Evolutionary conservation across 1,140 invertebrate species (phyloP), one percentile per base, ranked within the genome.

Genomic region (Hypsibius dujardini): DNA sequence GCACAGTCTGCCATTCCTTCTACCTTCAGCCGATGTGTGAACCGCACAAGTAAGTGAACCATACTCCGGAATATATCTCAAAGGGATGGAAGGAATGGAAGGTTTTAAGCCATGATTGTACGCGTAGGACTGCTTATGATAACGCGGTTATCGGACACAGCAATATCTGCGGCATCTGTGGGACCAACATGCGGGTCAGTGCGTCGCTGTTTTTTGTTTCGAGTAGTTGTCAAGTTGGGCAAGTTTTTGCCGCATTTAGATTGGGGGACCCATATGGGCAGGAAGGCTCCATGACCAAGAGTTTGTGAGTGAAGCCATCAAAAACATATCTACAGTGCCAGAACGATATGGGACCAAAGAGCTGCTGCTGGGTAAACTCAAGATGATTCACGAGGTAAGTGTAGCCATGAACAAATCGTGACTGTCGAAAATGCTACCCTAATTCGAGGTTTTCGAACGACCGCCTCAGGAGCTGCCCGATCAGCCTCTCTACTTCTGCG

Each of bases 251-350:
- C 28, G 28, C 28, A 28, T 28, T 28, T 28, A 89, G 84, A 79
- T 95, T 72, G 92, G 90, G 50, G 95, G 95, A 28, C 95, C 95
- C 0, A 87, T 98, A 73, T 99, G 94, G 92, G 84, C 86, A 2
- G 89, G 85, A 12, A 86, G 87, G 12, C 82, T 98, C 47, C 92
- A 97, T 78, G 83, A 91, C 76, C 77, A 80, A 71, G 77, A 82
- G 0, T 98, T 98, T 80, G 85, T 98, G 0, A 70, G 12, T 7
- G 12, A 67, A 12, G 7, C 7, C 12, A 67, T 67, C 42, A 15
- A 12, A 15, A 45, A 67, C 12, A 7, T 67, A 7, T 7, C 12
- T 3, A 15, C 12, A 42, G 12, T 15, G 3, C 42, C 62, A 7
- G 12, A 12, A 7, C 12, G 42, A 45, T 67, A 15, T 42, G 62